phyloP scores from a whole-genome alignment of 2,797 vertebrate species.

The Eutrigla gurnardus region DNA sequence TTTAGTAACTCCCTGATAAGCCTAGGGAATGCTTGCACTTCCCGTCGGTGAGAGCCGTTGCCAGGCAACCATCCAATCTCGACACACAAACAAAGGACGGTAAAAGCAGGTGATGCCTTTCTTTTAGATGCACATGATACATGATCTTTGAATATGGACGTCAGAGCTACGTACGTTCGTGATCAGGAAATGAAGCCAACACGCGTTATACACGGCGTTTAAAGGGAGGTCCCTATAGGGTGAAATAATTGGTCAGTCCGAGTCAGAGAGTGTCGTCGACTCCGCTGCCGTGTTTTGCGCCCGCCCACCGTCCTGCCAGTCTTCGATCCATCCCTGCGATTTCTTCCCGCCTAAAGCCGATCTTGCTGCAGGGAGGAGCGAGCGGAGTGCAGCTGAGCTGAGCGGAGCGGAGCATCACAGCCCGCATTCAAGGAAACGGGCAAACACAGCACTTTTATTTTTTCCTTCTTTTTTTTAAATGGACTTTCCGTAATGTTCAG shows the following conservation, averaged over 20 bases:
- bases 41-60: not conserved
- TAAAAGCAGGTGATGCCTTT: not conserved
- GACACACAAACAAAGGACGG: not conserved
- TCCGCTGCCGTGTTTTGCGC: slow-evolving; percentile 59
- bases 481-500: slow-evolving; percentile 54
- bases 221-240: not conserved
- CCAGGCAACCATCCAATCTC: not conserved
- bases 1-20: not conserved
- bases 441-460: slow-evolving; percentile 77
- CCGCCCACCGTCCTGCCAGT: not conserved
- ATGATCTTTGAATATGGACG: not conserved
- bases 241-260: not conserved
- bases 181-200: not conserved
- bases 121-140: not conserved
- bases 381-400: slow-evolving; percentile 73
- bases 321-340: slow-evolving; percentile 73
- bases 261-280: fast-evolving
- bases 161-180: not conserved
- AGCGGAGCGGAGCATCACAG: slow-evolving; percentile 83
- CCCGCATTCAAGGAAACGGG: slow-evolving; percentile 83
- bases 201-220: not conserved
- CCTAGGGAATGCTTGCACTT: not conserved
- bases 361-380: slow-evolving; percentile 89
- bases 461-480: slow-evolving; percentile 38
- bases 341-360: slow-evolving; percentile 71